These are phyloP conservation scores for Galago senegalensis DNA, from an alignment of 2,797 vertebrate genomes.

Conservation along the genomic window DNA sequence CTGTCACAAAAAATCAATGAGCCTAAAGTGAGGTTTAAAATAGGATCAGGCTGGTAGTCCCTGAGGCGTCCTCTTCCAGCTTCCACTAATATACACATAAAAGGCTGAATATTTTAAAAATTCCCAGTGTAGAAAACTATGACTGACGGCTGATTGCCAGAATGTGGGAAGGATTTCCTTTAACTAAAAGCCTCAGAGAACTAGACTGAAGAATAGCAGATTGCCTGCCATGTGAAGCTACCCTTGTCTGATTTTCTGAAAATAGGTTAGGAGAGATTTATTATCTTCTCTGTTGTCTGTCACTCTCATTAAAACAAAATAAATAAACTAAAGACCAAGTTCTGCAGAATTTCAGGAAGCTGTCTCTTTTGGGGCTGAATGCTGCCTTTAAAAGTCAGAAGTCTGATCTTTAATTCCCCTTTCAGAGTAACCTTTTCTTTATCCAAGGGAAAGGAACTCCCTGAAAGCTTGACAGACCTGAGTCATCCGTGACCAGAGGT, in stretches of 20 bases:
- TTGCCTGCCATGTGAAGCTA: background rate
- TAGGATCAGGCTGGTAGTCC: background rate
- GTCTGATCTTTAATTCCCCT: background rate
- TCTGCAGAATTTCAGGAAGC: background rate
- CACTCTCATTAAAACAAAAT: slow-evolving; percentile 29
- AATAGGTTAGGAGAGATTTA: background rate
- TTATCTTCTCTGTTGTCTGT: background rate
- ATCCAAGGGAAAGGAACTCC: background rate
- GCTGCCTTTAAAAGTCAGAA: slow-evolving; percentile 25
- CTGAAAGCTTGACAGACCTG: background rate
- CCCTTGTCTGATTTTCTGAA: slow-evolving; percentile 32
- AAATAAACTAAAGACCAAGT: background rate
- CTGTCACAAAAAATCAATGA: slow-evolving; percentile 54
- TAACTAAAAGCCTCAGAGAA: slow-evolving; percentile 30
- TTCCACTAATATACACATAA: slow-evolving; percentile 62
- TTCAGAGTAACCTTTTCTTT: background rate
- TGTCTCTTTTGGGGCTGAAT: background rate
- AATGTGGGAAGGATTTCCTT: background rate
- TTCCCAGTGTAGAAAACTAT: slow-evolving; percentile 48
- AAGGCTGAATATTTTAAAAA: slow-evolving; percentile 29
- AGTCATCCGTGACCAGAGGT: background rate
- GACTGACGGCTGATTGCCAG: slow-evolving; percentile 50
- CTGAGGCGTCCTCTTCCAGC: background rate
- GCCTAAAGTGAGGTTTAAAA: slow-evolving; percentile 51
- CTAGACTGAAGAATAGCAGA: background rate